Base-by-base conservation (phyloP, 2,113 vertebrate species). In the Ceuthmochares aereus region DNA sequence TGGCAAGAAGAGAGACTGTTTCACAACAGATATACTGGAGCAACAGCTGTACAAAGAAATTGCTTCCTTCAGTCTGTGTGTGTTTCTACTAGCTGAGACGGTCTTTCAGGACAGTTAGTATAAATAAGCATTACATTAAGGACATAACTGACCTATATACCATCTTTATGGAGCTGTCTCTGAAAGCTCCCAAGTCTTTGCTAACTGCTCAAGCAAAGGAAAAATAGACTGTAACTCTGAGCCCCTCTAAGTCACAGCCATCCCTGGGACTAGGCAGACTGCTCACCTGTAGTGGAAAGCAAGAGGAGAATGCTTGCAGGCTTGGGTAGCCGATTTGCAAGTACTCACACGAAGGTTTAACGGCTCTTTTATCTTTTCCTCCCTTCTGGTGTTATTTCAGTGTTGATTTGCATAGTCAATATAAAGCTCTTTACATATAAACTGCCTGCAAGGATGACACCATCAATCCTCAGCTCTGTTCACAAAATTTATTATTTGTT, bases 371-470 rank as follows among this genome's bases (percentile, higher is more conserved):
- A 95, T 95, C 91, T 90, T 76, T 82, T 79, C 64, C 77, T 95
- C 79, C 93, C 82, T 95, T 93, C 89, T 97, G 84, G 63, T 95
- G 84, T 82, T 89, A 89, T 82, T 89, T 87, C 94, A 82, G 23
- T 4, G 34, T 82, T 29, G 51, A 91, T 94, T 93, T 96, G 90
- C 93, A 93, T 85, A 93, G 93, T 76, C 87, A 94, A 79, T 87
- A 79, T 91, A 62, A 79, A 94, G 93, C 75, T 74, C 95, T 87
- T 91, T 77, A 70, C 87, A 74, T 62, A 80, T 23, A 47, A 96
- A 89, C 91, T 86, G 96, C 94, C 95, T 94, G 84, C 47, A 23
- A 95, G 93, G 93, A 88, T 95, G 95, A 88, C 95, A 95, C 92
- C 90, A 91, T 74, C 93, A 91, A 90, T 94, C 95, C 90, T 55